phyloP scores from a whole-genome alignment of 2,888 invertebrate species.

The Orthonychiurus folsomi region DNA sequence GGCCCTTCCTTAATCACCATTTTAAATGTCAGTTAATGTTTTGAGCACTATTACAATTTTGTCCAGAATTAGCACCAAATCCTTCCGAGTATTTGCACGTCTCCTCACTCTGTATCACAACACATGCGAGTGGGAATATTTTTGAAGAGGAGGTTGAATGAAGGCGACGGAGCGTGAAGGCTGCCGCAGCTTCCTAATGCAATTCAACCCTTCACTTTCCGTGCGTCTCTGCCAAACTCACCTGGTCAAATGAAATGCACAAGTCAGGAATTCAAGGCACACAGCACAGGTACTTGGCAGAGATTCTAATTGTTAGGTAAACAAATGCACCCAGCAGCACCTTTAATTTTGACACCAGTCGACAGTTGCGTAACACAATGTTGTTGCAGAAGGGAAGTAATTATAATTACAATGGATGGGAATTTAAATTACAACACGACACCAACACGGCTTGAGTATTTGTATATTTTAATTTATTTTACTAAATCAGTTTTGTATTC shows the following conservation, averaged over 20 bases:
- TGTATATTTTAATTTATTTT: no score
- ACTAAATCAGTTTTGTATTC: no score
- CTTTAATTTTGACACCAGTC: no score
- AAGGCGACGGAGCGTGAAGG: background rate
- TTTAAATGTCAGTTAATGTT: slow-evolving; percentile 11
- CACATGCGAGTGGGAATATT: no score
- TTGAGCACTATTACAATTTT: background rate
- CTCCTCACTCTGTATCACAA: no score
- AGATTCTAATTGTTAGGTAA: background rate
- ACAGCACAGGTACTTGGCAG: background rate
- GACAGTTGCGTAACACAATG: no score
- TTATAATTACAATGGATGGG: no score
- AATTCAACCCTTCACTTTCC: background rate
- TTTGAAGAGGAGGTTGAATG: background rate
- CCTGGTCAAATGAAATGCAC: background rate
- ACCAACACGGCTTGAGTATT: no score
- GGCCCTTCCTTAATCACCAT: slow-evolving; percentile 29
- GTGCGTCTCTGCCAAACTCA: background rate
- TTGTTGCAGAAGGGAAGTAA: no score
- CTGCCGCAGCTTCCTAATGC: background rate
- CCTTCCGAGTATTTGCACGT: background rate
- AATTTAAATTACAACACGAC: no score
- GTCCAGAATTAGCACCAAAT: background rate
- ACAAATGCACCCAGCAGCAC: background rate
- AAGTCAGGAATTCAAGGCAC: background rate